Percentiles rank a stretch among this genome's conserved stretches.
These are phyloP conservation scores for Ophiodon elongatus DNA, from an alignment of 2,113 vertebrate species.

Conservation along the genomic window DNA sequence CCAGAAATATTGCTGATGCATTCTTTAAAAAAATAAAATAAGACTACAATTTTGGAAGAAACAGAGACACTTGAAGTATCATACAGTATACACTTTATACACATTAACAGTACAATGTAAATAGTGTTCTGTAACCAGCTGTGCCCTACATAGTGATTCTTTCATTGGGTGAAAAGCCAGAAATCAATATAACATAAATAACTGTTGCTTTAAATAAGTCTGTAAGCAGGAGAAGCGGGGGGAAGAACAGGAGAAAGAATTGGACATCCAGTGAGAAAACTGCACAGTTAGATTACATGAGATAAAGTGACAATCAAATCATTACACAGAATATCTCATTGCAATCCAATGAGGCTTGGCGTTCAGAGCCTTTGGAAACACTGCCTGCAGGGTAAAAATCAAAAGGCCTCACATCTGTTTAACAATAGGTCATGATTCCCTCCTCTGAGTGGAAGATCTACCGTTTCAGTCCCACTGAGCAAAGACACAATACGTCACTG, in stretches of 20 bases:
- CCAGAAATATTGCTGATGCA: neutral
- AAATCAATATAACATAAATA: conserved; percentile 5
- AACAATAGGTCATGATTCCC: conserved; percentile 43
- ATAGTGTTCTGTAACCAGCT: neutral
- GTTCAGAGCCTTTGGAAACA: conserved; percentile 15
- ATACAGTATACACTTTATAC: neutral
- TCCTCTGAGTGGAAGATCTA: conserved; percentile 32
- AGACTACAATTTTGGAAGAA: neutral
- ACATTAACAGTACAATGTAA: neutral
- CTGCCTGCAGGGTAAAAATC: conserved; percentile 19
- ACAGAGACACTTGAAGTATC: neutral
- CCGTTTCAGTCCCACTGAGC: conserved; percentile 38
- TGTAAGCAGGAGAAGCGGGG: neutral
- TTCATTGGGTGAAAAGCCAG: conserved; percentile 4
- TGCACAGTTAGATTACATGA: neutral
- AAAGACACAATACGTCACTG: conserved; percentile 26
- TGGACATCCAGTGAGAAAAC: neutral
- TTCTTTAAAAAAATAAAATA: neutral
- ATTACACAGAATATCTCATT: conserved; percentile 21
- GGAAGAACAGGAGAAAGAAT: neutral
- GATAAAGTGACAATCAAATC: conserved; percentile 1
- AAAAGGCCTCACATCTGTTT: conserved; percentile 43
- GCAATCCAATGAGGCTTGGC: conserved; percentile 1
- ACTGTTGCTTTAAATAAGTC: neutral
- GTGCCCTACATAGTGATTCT: neutral